phyloP scores from a whole-genome alignment of 2,888 invertebrate genomes.

The Heliconius charithonia region DNA sequence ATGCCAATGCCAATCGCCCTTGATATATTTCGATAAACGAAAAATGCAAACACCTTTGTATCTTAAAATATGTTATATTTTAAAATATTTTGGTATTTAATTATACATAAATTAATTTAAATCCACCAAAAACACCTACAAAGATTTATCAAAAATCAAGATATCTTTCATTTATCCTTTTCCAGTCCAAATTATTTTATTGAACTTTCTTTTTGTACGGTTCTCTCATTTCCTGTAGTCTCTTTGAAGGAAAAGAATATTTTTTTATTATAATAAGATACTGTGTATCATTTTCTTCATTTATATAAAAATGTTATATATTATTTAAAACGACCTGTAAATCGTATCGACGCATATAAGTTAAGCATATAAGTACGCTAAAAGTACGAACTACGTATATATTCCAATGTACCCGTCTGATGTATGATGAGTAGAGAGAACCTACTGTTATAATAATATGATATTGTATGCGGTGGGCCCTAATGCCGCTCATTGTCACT shows the following conservation, averaged over 20 bases:
- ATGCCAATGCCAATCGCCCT: too few species aligned
- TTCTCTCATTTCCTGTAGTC: neutral
- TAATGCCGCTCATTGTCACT: too few species aligned
- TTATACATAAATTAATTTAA: neutral
- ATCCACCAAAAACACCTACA: neutral
- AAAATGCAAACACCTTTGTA: too few species aligned
- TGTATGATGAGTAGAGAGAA: neutral
- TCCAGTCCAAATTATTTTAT: neutral
- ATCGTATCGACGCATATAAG: neutral
- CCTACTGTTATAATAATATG: neutral
- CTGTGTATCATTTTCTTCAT: neutral
- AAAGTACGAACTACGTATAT: neutral
- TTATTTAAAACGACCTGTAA: neutral
- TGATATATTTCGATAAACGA: too few species aligned
- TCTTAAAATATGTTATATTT: neutral
- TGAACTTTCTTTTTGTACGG: neutral
- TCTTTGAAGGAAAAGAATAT: neutral
- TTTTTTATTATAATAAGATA: neutral
- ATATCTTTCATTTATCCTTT: neutral
- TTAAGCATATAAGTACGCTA: too few species aligned
- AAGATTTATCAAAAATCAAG: neutral
- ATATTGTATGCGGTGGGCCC: too few species aligned
- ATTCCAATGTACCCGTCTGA: neutral
- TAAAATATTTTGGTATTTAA: neutral
- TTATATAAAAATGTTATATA: neutral